Evolutionary conservation across 2,113 vertebrate genomes (phyloP).

Genomic region (Scopus umbretta): DNA sequence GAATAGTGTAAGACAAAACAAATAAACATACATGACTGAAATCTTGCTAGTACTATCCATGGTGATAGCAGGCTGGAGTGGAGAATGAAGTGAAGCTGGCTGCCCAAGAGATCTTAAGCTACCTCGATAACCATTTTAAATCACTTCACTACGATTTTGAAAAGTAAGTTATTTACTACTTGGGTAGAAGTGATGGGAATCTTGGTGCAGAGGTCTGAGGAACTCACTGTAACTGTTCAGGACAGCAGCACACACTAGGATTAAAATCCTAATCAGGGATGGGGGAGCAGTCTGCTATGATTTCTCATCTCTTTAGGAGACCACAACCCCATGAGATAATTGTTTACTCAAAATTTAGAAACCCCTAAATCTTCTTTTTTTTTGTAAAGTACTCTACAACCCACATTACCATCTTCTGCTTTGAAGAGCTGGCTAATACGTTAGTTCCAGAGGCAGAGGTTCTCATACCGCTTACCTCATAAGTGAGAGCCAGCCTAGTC

Average conservation of each 20-base stretch:
- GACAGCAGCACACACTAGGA: not conserved
- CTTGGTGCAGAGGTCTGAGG: not conserved
- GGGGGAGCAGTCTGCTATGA: not conserved
- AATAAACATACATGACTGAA: not conserved
- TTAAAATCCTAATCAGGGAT: not conserved
- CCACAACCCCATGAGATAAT: not conserved
- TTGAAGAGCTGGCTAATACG: not conserved
- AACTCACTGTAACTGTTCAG: not conserved
- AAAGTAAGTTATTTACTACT: not conserved
- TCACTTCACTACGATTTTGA: not conserved
- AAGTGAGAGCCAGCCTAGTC: not conserved
- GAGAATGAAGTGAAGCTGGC: not conserved
- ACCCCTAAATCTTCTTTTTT: not conserved
- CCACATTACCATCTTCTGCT: not conserved
- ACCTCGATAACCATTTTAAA: not conserved
- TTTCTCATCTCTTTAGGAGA: not conserved
- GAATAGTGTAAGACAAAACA: not conserved
- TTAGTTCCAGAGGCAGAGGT: not conserved
- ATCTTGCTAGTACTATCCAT: not conserved
- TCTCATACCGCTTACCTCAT: not conserved
- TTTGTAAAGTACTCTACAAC: not conserved
- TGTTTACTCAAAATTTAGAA: not conserved
- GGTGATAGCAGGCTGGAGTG: not conserved
- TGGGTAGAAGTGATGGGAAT: not conserved
- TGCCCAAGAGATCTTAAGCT: not conserved